A percentile compares a stretch with the other conserved stretches of the same genome.
Evolutionary conservation across 2,888 invertebrate species (phyloP).

Genomic region (Dryadula phaetusa): DNA sequence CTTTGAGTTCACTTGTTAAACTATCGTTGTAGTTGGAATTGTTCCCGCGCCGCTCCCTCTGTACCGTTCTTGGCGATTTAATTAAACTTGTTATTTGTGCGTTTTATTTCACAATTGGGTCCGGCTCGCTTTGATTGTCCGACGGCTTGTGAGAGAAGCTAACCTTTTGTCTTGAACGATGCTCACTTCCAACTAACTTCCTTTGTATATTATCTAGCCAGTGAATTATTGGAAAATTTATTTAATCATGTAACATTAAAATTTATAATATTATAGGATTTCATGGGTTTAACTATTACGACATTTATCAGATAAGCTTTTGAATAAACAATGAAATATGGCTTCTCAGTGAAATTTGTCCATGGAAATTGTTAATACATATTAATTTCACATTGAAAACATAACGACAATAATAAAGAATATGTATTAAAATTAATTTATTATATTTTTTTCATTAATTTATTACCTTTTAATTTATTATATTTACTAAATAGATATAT

Average conservation of each 20-base stretch:
- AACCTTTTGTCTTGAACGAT: conserved; percentile 60
- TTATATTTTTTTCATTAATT: too few species aligned
- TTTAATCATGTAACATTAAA: not conserved
- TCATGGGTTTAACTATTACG: not conserved
- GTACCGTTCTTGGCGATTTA: conserved; percentile 76
- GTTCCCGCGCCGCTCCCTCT: conserved; percentile 60
- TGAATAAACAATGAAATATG: not conserved
- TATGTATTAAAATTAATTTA: too few species aligned
- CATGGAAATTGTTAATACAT: too few species aligned
- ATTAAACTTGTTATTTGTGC: conserved; percentile 83
- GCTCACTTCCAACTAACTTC: conserved; percentile 54
- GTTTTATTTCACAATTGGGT: conserved; percentile 80
- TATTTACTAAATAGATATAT: too few species aligned
- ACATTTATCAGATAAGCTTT: not conserved
- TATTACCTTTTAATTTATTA: too few species aligned
- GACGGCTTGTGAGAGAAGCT: conserved; percentile 60
- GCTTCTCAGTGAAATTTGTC: not conserved
- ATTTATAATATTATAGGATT: not conserved
- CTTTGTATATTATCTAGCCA: conserved; percentile 40
- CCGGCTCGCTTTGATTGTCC: conserved; percentile 75
- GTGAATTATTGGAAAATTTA: conserved; percentile 3
- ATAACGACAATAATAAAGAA: too few species aligned
- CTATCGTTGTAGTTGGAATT: conserved; percentile 77
- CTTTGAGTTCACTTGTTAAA: conserved; percentile 78
- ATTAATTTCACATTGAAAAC: too few species aligned